Evolutionary conservation across 2,888 invertebrate genomes (phyloP).

Genomic region (Coelinius sp.): DNA sequence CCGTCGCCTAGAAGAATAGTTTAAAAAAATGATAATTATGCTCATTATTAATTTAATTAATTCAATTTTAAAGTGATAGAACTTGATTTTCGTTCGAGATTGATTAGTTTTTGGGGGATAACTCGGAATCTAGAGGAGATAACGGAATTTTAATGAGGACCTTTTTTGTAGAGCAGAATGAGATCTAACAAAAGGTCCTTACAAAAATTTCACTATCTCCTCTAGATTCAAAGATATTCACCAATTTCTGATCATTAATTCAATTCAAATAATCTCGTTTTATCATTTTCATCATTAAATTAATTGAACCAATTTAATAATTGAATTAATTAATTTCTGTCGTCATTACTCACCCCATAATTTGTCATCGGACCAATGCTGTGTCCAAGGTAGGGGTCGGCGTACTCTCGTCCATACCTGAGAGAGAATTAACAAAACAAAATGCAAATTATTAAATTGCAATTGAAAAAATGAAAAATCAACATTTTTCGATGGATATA

Average conservation of each 20-base stretch:
- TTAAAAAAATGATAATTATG: slow-evolving; percentile 1
- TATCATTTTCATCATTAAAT: too few species aligned
- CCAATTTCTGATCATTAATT: too few species aligned
- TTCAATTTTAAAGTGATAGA: too few species aligned
- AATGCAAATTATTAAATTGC: not conserved
- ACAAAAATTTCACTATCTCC: not conserved
- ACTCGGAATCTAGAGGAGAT: not conserved
- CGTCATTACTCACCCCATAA: slow-evolving; percentile 85
- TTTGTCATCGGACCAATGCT: slow-evolving; percentile 97
- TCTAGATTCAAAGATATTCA: not conserved
- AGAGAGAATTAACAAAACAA: slow-evolving; percentile 54
- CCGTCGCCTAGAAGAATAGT: slow-evolving; percentile 81
- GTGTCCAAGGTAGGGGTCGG: slow-evolving; percentile 95
- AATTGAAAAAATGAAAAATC: not conserved
- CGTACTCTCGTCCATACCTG: slow-evolving; percentile 91
- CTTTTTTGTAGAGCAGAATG: not conserved
- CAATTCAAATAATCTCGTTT: not conserved
- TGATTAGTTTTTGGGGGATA: not conserved
- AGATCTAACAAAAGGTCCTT: not conserved
- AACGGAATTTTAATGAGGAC: not conserved
- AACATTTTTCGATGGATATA: not conserved
- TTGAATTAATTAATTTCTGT: too few species aligned
- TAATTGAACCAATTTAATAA: too few species aligned
- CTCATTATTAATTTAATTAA: not conserved
- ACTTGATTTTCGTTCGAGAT: not conserved